Percentiles rank a stretch among this genome's conserved stretches.
Conservation (phyloP, 2,888 invertebrate species). For the Acleris sparsana region DNA sequence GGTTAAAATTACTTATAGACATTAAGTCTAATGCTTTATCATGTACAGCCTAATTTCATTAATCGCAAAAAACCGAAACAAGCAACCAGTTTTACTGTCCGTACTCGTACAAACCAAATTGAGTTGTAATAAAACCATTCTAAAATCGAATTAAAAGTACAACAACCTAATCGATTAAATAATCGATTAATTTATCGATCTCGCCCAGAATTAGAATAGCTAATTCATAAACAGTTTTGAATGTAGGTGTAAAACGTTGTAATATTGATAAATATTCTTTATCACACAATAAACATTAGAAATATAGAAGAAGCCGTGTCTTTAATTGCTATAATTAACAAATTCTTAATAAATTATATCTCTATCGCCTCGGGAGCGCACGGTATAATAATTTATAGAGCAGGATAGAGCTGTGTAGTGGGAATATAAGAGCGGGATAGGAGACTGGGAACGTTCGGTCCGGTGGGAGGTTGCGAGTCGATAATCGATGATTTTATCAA, state of each 20-base stretch:
- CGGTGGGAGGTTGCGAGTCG: slow-evolving; percentile 35
- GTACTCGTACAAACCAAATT: slow-evolving; percentile 22
- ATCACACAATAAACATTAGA: slow-evolving; percentile 38
- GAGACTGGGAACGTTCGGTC: slow-evolving; percentile 32
- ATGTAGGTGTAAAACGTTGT: slow-evolving; percentile 36
- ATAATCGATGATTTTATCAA: slow-evolving; percentile 41
- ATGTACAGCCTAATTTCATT: slow-evolving; percentile 25
- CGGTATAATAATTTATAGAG: slow-evolving; percentile 36
- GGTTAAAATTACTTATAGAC: slow-evolving; percentile 20
- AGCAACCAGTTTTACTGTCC: slow-evolving; percentile 25
- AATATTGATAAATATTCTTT: slow-evolving; percentile 37
- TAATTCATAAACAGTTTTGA: slow-evolving; percentile 33
- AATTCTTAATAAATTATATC: slow-evolving; percentile 40
- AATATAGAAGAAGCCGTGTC: slow-evolving; percentile 37
- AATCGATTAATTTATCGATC: slow-evolving; percentile 69
- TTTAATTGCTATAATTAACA: slow-evolving; percentile 42
- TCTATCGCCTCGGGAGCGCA: slow-evolving; percentile 39
- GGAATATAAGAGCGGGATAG: slow-evolving; percentile 24
- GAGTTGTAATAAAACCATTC: slow-evolving; percentile 35
- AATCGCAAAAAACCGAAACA: slow-evolving; percentile 5
- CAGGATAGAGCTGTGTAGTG: slow-evolving; percentile 27
- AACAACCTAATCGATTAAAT: slow-evolving; percentile 42
- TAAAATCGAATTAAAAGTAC: slow-evolving; percentile 39
- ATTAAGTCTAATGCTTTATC: slow-evolving; percentile 13
- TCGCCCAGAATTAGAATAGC: slow-evolving; percentile 52